Conservation (phyloP, 2,888 invertebrate species). For the Malthinus seriepunctatus region DNA sequence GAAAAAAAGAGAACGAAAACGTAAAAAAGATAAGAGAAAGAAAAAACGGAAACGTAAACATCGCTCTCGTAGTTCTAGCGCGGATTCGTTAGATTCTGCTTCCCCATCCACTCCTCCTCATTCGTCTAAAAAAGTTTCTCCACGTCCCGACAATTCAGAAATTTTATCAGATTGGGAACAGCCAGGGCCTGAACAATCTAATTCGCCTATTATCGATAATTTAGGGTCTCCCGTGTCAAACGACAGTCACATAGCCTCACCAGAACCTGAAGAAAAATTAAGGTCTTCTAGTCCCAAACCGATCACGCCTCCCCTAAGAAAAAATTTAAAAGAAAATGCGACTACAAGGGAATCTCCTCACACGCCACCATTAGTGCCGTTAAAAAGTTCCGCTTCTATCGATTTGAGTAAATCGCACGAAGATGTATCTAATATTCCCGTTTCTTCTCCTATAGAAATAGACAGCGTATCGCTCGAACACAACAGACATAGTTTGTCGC, state of each 20-base stretch:
- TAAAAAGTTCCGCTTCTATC: slow-evolving; percentile 17
- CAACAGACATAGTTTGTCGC: slow-evolving; percentile 33
- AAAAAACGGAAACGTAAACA: slow-evolving; percentile 72
- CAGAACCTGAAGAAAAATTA: slow-evolving; percentile 42
- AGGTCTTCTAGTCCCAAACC: slow-evolving; percentile 47
- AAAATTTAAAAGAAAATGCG: slow-evolving; percentile 41
- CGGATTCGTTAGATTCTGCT: slow-evolving; percentile 66
- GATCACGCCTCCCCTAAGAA: slow-evolving; percentile 58
- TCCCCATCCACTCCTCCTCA: slow-evolving; percentile 62
- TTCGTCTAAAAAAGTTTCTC: slow-evolving; percentile 17
- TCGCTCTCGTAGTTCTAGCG: slow-evolving; percentile 68
- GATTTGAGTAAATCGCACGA: slow-evolving; percentile 33
- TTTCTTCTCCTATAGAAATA: slow-evolving; percentile 41
- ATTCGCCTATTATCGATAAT: slow-evolving; percentile 33
- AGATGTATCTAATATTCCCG: slow-evolving; percentile 21
- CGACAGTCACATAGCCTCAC: slow-evolving; percentile 52
- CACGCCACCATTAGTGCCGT: slow-evolving; percentile 57
- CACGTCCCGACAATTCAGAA: slow-evolving; percentile 43
- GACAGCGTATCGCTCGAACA: slow-evolving; percentile 36
- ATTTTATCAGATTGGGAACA: slow-evolving; percentile 50
- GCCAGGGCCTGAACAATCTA: slow-evolving; percentile 40
- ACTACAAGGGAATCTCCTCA: slow-evolving; percentile 64
- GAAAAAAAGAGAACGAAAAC: slow-evolving; percentile 74
- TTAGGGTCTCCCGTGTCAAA: slow-evolving; percentile 54
- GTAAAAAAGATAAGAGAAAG: slow-evolving; percentile 70